Conservation (phyloP, 2,797 vertebrate species). For the Phalanger gymnotis region DNA sequence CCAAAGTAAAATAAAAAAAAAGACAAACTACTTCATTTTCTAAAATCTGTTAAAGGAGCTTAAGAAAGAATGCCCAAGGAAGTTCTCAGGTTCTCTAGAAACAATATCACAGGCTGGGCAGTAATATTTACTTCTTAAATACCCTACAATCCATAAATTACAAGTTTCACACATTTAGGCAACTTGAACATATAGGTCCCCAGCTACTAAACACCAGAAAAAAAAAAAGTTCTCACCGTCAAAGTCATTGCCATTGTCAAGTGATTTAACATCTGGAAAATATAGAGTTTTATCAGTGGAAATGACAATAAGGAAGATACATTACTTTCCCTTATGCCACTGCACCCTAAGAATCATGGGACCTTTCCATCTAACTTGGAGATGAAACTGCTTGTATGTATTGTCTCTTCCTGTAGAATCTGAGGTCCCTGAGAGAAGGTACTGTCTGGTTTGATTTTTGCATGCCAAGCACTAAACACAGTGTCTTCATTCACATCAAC, state of each 20-base stretch:
- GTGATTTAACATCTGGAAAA: not conserved
- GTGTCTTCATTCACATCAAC: not conserved
- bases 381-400: not conserved
- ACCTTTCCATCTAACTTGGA: not conserved
- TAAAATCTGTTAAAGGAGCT: slow-evolving; percentile 64
- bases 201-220: not conserved
- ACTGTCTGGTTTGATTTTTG: not conserved
- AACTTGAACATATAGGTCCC: slow-evolving; percentile 49
- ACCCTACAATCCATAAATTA: slow-evolving; percentile 52
- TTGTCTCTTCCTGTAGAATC: not conserved
- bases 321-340: not conserved
- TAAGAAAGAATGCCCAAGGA: not conserved
- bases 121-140: slow-evolving; percentile 48
- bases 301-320: not conserved
- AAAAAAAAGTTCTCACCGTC: not conserved
- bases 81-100: slow-evolving; percentile 50
- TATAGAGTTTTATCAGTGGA: not conserved
- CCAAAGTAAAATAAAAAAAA: slow-evolving; percentile 68
- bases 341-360: not conserved
- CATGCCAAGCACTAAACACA: not conserved
- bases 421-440: not conserved
- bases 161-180: slow-evolving; percentile 59
- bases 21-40: slow-evolving; percentile 64
- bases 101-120: slow-evolving; percentile 54
- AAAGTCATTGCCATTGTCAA: not conserved